Evolutionary conservation across 2,113 vertebrate species (phyloP).

Genomic region (Chaenogobius annularis): DNA sequence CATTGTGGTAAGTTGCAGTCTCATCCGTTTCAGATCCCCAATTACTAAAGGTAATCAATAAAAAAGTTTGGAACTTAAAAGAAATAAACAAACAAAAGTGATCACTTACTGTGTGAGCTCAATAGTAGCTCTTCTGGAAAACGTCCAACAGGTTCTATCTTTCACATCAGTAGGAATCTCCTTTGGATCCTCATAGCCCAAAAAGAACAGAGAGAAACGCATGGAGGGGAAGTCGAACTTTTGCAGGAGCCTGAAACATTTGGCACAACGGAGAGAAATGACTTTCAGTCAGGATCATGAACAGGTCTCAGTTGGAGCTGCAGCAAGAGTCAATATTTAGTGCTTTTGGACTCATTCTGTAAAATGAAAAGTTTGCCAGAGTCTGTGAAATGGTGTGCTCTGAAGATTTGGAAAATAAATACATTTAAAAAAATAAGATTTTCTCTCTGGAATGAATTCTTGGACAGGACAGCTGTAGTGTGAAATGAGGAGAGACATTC

Average conservation of each 20-base stretch:
- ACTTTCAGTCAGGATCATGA: not conserved
- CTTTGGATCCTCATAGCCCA: slow-evolving; percentile 94
- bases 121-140: slow-evolving; percentile 91
- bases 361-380: not conserved
- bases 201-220: slow-evolving; percentile 94
- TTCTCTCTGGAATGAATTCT: not conserved
- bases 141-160: slow-evolving; percentile 86
- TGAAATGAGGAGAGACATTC: too few relatives aligned
- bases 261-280: slow-evolving; percentile 14
- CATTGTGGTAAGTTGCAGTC: slow-evolving; percentile 87
- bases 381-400: not conserved
- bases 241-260: slow-evolving; percentile 84
- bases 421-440: too few relatives aligned
- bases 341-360: not conserved
- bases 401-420: too few relatives aligned
- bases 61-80: not conserved
- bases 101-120: slow-evolving; percentile 85
- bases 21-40: slow-evolving; percentile 95
- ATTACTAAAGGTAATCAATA: slow-evolving; percentile 78
- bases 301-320: not conserved
- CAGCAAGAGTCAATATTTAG: not conserved
- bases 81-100: not conserved
- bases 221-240: slow-evolving; percentile 94
- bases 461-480: too few relatives aligned
- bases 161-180: slow-evolving; percentile 86